These are phyloP conservation scores for Heteromyza rotundicornis DNA, from an alignment of 2,888 invertebrate genomes.

Conservation along the genomic window DNA sequence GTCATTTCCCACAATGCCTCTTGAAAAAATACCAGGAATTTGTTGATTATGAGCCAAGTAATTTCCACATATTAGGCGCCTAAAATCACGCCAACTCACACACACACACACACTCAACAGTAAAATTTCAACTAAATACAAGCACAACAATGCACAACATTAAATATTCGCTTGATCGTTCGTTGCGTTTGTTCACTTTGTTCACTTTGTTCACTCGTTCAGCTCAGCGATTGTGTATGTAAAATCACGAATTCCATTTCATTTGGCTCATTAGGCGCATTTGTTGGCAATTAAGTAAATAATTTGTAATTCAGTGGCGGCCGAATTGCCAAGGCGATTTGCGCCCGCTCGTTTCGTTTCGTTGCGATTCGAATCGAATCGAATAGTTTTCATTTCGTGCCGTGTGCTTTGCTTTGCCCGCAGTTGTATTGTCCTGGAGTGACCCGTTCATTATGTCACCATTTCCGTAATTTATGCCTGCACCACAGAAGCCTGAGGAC, in stretches of 20 bases:
- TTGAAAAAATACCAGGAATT: too few relatives aligned
- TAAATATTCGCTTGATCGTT: not conserved
- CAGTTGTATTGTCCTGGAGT: not conserved
- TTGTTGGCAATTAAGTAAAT: constrained; percentile 56
- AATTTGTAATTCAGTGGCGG: constrained; percentile 43
- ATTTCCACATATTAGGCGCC: too few relatives aligned
- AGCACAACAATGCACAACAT: not conserved
- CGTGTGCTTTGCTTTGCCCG: not conserved
- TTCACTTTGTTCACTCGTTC: not conserved
- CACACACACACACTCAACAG: too few relatives aligned
- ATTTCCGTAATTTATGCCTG: constrained; percentile 28
- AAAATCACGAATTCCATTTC: constrained; percentile 41
- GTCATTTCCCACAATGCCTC: too few relatives aligned
- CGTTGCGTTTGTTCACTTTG: not conserved
- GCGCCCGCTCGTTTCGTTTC: not conserved
- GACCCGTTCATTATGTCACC: constrained; percentile 25
- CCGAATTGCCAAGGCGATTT: constrained; percentile 6
- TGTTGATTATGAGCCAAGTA: too few relatives aligned
- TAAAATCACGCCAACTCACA: too few relatives aligned
- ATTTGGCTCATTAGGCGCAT: constrained; percentile 55
- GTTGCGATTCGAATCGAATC: not conserved
- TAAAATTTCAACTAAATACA: too few relatives aligned
- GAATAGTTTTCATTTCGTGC: too few relatives aligned
- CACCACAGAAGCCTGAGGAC: constrained; percentile 19
- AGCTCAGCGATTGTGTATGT: constrained; percentile 1